phyloP scores from a whole-genome alignment of 2,888 invertebrate genomes.

The Plemyria rubiginata region DNA sequence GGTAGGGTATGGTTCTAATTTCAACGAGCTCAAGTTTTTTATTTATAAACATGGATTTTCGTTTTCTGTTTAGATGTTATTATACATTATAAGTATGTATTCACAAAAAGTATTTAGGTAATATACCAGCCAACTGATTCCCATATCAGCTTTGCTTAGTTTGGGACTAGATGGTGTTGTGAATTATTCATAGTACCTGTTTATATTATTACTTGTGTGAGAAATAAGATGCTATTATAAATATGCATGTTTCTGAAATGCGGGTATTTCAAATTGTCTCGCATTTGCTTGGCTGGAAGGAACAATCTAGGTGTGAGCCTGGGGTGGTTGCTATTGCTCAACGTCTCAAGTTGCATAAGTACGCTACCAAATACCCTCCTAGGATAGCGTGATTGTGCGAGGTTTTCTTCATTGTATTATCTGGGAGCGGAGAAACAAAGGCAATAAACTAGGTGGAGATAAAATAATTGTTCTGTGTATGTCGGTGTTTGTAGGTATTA shows the following conservation, averaged over 20 bases:
- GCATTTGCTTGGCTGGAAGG: slow-evolving; percentile 55
- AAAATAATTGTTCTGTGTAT: not conserved
- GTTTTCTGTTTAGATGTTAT: too few species aligned
- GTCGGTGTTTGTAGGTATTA: not conserved
- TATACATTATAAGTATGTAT: too few species aligned
- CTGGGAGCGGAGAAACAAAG: not conserved
- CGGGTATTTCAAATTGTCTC: slow-evolving; percentile 39
- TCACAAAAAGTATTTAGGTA: too few species aligned
- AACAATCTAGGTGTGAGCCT: slow-evolving; percentile 62
- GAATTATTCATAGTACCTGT: not conserved
- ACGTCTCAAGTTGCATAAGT: not conserved
- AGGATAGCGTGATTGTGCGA: not conserved
- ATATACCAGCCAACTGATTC: too few species aligned
- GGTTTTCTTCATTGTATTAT: not conserved
- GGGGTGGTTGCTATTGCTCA: slow-evolving; percentile 60
- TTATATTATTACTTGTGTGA: not conserved
- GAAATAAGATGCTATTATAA: not conserved
- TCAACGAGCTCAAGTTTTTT: too few species aligned
- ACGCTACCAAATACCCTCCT: not conserved
- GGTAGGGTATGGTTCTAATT: too few species aligned
- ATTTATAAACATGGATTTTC: too few species aligned
- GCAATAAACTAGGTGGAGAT: not conserved
- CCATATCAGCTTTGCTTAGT: too few species aligned
- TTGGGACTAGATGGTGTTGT: too few species aligned
- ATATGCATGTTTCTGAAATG: slow-evolving; percentile 25